Evolutionary conservation across 1,140 invertebrate species (phyloP), one percentile per base, ranked within the genome.

Genomic region (Venturia canescens): DNA sequence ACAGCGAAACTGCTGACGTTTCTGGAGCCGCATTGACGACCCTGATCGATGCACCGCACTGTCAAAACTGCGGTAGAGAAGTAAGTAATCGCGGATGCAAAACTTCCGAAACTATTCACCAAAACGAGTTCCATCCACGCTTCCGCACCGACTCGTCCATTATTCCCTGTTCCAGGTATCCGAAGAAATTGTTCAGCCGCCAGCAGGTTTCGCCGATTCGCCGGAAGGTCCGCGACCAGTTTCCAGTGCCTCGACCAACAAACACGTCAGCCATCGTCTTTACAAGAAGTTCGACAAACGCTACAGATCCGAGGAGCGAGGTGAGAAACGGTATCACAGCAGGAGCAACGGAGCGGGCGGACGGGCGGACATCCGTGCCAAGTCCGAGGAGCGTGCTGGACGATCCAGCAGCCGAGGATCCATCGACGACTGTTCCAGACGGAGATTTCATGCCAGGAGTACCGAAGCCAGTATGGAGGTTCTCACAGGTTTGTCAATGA

Each of bases 161-260:
- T 69, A 29, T 69, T 69, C 23, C 15, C 29, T 31, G 27, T 83
- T 74, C 38, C 27, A 94, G 89, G 94, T 93, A 31, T 92, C 93
- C 57, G 94, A 94, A 83, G 95, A 96, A 84, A 97, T 97, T 83
- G 96, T 97, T 7, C 95, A 96, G 85, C 96, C 96, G 3, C 96
- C 96, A 9, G 96, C 96, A 21, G 96, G 96, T 44, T 97, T 97
- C 88, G 96, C 96, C 16, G 96, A 97, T 90, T 97, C 96, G 0
- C 96, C 96, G 0, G 94, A 95, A 78, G 94, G 93, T 80, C 91
- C 90, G 7, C 48, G 83, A 29, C 72, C 63, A 11, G 69, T 57
- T 7, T 31, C 83, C 69, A 88, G 81, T 88, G 88, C 86, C 53
- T 23, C 89, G 81, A 84, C 84, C 80, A 66, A 26, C 38, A 88